Conservation (phyloP, 2,797 vertebrate genomes). For the Enteromius anoplus region DNA sequence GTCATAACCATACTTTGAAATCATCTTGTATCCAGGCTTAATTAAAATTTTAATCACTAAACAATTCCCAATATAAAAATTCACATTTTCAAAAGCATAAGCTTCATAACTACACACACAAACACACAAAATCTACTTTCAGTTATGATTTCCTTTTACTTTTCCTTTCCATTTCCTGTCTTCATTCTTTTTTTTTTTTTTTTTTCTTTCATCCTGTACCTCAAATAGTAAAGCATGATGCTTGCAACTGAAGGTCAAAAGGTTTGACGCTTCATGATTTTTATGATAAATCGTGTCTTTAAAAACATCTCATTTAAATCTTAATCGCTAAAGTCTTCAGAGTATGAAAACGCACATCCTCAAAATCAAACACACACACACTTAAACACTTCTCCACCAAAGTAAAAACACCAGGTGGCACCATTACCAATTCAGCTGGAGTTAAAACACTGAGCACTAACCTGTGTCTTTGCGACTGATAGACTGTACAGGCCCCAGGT, state of each 20-base stretch:
- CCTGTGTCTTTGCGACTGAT: conserved; percentile 54
- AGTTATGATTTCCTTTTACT: not conserved
- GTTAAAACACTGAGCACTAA: conserved; percentile 54
- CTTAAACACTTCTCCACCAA: conserved; percentile 40
- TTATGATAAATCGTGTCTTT: not conserved
- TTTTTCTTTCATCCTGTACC: not conserved
- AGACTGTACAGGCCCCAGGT: conserved; percentile 56
- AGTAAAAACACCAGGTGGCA: conserved; percentile 61
- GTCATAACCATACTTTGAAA: not conserved
- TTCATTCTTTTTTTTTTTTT: not conserved
- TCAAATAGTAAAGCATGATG: not conserved
- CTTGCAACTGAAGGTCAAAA: not conserved
- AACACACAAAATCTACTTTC: not conserved
- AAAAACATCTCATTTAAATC: not conserved
- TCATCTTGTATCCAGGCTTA: not conserved
- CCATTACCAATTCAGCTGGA: conserved; percentile 57
- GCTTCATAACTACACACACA: not conserved
- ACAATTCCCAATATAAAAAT: not conserved
- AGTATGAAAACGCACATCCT: not conserved
- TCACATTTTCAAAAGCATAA: not conserved
- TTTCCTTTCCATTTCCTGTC: not conserved
- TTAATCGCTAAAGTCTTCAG: not conserved
- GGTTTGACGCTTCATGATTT: not conserved
- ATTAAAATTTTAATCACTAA: conserved; percentile 6
- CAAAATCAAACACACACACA: conserved; percentile 44